Evolutionary conservation across 2,113 vertebrate species (phyloP), one percentile per base, ranked within the genome.

Genomic region (Plectropomus leopardus): DNA sequence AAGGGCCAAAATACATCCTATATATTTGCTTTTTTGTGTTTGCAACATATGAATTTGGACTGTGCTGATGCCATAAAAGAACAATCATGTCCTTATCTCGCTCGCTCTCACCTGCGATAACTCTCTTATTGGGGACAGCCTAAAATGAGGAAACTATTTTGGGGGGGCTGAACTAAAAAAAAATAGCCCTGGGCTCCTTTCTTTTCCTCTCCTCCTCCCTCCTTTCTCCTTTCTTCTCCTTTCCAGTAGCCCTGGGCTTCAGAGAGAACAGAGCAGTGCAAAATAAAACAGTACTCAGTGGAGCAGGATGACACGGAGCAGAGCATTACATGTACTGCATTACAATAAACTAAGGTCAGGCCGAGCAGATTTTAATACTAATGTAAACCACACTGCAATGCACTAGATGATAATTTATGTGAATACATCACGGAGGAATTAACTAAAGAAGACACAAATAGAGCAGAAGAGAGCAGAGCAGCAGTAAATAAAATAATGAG

Each of bases 131-230:
- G 80, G 86, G 87, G 83, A 65, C 88, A 85, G 72, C 30, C 53
- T 86, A 91, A 90, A 93, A 92, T 91, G 89, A 87, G 78, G 64
- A 1, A 84, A 89, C 88, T 90, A 90, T 93, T 92, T 88, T 76
- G 26, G 28, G 69, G 61, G 71, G 69, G 63, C 24, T 78, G 71
- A 58, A 63, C 70, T 78, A 72, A 83, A 91, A 90, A 74, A 84
- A 85, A 74, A 86, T 47, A 86, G 74, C 90, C 81, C 11, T 5
- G 11, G 80, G 85, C 82, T 72, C 53, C 30, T 83, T 54, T 76
- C 55, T 60, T 82, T 71, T 74, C 36, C 51, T 67, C 51, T 72
- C 34, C 57, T 78, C 55, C 67, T 66, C 44, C 40, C 48, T 51
- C 17, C 59, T 69, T 53, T 77, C 54, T 69, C 73, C 64, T 76